Evolutionary conservation across 2,888 invertebrate species (phyloP).

Genomic region (Lasioglossum pauxillum): DNA sequence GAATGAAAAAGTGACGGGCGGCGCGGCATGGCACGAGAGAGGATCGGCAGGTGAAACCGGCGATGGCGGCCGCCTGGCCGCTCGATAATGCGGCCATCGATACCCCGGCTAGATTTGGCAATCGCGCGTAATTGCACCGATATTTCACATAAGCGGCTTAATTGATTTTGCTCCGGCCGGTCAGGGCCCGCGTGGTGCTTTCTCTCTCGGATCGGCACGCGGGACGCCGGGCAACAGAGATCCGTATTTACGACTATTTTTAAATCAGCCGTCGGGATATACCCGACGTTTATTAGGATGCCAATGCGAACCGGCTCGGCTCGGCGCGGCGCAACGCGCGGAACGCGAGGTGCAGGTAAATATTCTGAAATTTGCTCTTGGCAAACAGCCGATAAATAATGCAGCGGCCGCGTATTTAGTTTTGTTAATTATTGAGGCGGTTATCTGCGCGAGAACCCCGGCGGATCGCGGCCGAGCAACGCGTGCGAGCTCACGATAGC

Average conservation of each 20-base stretch:
- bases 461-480: neutral
- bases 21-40: constrained; percentile 44
- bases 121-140: constrained; percentile 81
- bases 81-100: constrained; percentile 80
- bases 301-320: constrained; percentile 63
- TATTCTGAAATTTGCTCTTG: constrained; percentile 71
- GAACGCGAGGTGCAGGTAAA: constrained; percentile 59
- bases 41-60: constrained; percentile 68
- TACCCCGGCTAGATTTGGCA: constrained; percentile 80
- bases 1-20: constrained; percentile 63
- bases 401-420: constrained; percentile 64
- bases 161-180: constrained; percentile 81
- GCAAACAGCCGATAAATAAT: constrained; percentile 67
- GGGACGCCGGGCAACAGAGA: constrained; percentile 27
- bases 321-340: constrained; percentile 40
- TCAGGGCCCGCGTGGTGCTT: constrained; percentile 20
- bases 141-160: constrained; percentile 82
- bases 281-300: constrained; percentile 77
- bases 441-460: constrained; percentile 45
- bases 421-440: constrained; percentile 64
- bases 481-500: constrained; percentile 12
- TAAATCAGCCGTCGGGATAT: constrained; percentile 68
- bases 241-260: constrained; percentile 74
- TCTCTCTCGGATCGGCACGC: constrained; percentile 11
- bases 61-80: constrained; percentile 45